Conservation (phyloP, 2,888 invertebrate genomes). For the Siphlonurus alternatus region DNA sequence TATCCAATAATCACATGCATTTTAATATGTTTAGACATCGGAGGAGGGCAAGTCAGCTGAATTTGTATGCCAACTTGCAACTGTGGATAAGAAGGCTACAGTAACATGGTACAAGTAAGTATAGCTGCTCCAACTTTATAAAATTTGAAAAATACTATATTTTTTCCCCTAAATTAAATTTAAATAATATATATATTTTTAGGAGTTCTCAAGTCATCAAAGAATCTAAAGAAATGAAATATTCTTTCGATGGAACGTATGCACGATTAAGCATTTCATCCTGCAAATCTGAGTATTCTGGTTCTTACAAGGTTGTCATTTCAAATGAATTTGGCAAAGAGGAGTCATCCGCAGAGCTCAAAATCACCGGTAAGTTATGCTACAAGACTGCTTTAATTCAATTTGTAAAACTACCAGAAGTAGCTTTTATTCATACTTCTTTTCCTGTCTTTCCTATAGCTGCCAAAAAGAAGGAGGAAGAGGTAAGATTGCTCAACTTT, state of each 20-base stretch:
- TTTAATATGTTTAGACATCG: slow-evolving; percentile 32
- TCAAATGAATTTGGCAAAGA: slow-evolving; percentile 85
- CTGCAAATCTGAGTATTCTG: slow-evolving; percentile 53
- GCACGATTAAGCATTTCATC: slow-evolving; percentile 64
- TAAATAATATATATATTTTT: too few species aligned
- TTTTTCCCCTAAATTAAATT: too few species aligned
- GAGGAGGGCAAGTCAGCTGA: slow-evolving; percentile 61
- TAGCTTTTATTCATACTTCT: too few species aligned
- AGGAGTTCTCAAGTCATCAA: slow-evolving; percentile 45
- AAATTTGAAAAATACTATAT: not conserved
- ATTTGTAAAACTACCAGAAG: too few species aligned
- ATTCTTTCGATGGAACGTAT: slow-evolving; percentile 67
- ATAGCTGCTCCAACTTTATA: not conserved
- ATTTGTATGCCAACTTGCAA: slow-evolving; percentile 54
- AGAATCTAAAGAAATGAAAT: slow-evolving; percentile 57
- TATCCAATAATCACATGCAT: not conserved
- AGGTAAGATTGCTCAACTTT: slow-evolving; percentile 5
- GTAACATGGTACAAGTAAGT: slow-evolving; percentile 73
- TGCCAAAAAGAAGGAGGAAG: slow-evolving; percentile 20
- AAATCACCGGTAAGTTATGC: slow-evolving; percentile 38
- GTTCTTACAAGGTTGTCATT: slow-evolving; percentile 70
- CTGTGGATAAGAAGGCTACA: slow-evolving; percentile 59
- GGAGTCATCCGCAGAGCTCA: slow-evolving; percentile 70
- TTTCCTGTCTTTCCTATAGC: slow-evolving; percentile 15
- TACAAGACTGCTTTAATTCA: not conserved